These are phyloP conservation scores for Chloropsis cyanopogon DNA, from an alignment of 2,113 vertebrate genomes.

Conservation along the genomic window DNA sequence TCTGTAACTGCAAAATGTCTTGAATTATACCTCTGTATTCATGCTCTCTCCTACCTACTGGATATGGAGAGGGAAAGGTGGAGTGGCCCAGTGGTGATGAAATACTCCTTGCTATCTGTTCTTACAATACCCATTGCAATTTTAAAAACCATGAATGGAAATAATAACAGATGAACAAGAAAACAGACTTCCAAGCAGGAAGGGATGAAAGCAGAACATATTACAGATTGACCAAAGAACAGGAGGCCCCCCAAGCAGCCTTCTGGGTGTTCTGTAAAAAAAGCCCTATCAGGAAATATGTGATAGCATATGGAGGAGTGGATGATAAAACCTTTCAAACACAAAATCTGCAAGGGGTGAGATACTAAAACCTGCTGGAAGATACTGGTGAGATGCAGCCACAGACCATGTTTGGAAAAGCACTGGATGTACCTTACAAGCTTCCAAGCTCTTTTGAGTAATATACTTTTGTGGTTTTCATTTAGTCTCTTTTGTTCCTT, in stretches of 20 bases:
- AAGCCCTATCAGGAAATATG: not conserved
- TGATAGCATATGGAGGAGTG: not conserved
- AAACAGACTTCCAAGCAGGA: not conserved
- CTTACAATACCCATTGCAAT: not conserved
- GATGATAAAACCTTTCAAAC: conserved; percentile 9
- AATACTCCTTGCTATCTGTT: not conserved
- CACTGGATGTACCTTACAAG: not conserved
- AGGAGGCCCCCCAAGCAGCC: not conserved
- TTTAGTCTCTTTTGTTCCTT: not conserved
- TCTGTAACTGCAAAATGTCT: not conserved
- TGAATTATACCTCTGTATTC: not conserved
- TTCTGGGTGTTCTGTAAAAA: not conserved
- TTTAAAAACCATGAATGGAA: not conserved
- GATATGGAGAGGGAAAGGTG: not conserved
- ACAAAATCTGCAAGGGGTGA: not conserved
- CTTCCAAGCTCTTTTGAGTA: not conserved
- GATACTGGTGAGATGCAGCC: not conserved
- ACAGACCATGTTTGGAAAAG: not conserved
- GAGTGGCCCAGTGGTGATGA: not conserved
- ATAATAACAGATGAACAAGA: not conserved
- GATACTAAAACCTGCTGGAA: not conserved
- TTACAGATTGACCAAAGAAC: not conserved
- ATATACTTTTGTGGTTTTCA: not conserved
- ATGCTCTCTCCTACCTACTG: not conserved
- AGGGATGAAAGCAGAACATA: not conserved